Evolutionary conservation across 64 coral and sea anemone genomes (phyloP).

Genomic region (Platygyra sinensis): DNA sequence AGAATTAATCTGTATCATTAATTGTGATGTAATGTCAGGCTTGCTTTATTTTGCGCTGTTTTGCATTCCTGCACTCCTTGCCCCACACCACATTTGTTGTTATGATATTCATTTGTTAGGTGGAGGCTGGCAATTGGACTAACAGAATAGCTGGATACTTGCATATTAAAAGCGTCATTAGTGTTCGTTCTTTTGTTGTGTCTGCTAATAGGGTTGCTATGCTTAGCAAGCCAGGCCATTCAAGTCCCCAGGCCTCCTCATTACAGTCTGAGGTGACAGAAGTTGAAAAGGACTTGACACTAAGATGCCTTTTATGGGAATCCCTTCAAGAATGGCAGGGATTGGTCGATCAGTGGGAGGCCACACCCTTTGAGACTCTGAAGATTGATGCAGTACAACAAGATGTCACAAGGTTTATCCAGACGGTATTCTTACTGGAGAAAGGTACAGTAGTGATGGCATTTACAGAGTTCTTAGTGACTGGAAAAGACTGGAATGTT

Average conservation of each 20-base stretch:
- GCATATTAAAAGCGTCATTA: not conserved
- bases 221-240: not conserved
- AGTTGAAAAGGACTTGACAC: conserved; percentile 81
- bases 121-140: no score
- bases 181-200: not conserved
- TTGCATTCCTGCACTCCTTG: no score
- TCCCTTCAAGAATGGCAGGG: conserved; percentile 87
- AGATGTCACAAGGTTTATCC: conserved; percentile 86
- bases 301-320: conserved; percentile 93
- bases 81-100: no score
- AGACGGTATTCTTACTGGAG: no score
- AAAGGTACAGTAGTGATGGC: no score
- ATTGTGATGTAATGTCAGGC: no score
- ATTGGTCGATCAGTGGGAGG: conserved; percentile 85
- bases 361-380: conserved; percentile 76
- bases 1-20: no score
- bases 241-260: conserved; percentile 63
- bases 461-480: no score
- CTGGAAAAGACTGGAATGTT: no score
- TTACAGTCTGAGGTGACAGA: conserved; percentile 94
- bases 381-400: conserved; percentile 89
- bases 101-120: no score
- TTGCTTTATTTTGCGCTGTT: no score
- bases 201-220: conserved; percentile 36
- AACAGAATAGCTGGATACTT: no score